Evolutionary conservation across 2,113 vertebrate genomes (phyloP), one percentile per base, ranked within the genome.

Genomic region (Corydoras maculifer): DNA sequence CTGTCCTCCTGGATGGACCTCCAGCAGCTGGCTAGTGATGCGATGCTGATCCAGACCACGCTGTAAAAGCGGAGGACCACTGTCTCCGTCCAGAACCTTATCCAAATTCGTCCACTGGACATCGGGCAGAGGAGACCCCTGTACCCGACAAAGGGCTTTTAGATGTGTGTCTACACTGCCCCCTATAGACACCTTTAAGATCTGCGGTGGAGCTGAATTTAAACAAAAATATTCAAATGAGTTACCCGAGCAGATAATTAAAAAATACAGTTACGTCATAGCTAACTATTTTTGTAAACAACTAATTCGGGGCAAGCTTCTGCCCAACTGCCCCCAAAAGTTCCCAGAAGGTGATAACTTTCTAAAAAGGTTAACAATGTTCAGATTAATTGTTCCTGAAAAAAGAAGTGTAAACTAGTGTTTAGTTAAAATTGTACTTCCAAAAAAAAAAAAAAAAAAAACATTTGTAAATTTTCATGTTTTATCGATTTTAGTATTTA

Each of bases 41-140:
- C 85, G 91, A 79, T 89, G 89, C 4, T 32, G 74, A 1, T 49
- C 3, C 0, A 30, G 2, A 54, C 62, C 65, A 12, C 77, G 82
- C 62, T 82, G 83, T 48, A 80, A 57, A 57, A 73, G 65, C 0
- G 79, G 74, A 2, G 65, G 81, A 8, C 53, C 12, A 12, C 25
- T 3, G 0, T 80, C 76, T 0, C 73, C 85, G 12, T 89, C 84
- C 54, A 85, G 79, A 3, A 76, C 73, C 5, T 83, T 79, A 0
- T 88, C 81, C 0, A 91, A 88, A 0, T 90, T 86, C 0, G 83
- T 85, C 95, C 96, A 97, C 63, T 84, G 82, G 49, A 98, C 75
- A 3, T 88, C 59, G 0, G 96, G 95, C 0, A 75, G 81, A 0
- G 96, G 96, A 43, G 95, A 94, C 2, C 94, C 96, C 80, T 94